Evolutionary conservation across 2,113 vertebrate genomes (phyloP), one percentile per base, ranked within the genome.

Genomic region (Sterna hirundo): DNA sequence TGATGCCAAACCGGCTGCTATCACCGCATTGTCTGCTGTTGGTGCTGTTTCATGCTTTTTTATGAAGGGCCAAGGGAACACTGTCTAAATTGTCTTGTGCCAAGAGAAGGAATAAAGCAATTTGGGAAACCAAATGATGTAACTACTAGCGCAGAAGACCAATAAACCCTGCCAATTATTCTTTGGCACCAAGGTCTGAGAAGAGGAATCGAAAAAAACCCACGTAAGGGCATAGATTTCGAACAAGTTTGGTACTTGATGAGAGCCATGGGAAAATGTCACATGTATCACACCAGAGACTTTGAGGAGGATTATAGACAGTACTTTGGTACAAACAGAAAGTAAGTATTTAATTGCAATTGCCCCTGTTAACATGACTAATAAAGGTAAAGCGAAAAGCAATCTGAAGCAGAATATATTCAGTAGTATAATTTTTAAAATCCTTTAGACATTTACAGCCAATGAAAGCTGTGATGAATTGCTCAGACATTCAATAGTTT

Each of bases 21-120:
- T 34, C 81, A 62, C 79, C 29, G 9, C 30, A 40, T 88, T 19
- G 32, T 38, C 60, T 68, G 79, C 90, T 86, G 12, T 19, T 96
- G 86, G 46, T 19, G 15, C 11, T 18, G 42, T 13, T 94, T 94
- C 38, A 40, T 8, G 15, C 21, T 72, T 61, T n/a, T 90, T 38
- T 72, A 4, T 3, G 34, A 42, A 46, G 58, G 93, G 52, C 79
- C 77, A 91, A 89, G 57, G 49, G 81, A 60, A 88, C 51, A 75
- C 32, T 40, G 55, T 89, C 21, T 66, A 49, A 61, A 47, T 7
- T 22, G 36, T 23, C 32, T 54, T 76, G 22, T 91, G 94, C 76
- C 94, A 97, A 81, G 88, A 62, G 55, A 87, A 91, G 62, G 89
- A 72, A 61, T 42, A 85, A 94, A 93, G 32, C 51, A 57, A n/a